phyloP scores from a whole-genome alignment of 92 coral and sea anemone genomes.

The Heteractis magnifica region DNA sequence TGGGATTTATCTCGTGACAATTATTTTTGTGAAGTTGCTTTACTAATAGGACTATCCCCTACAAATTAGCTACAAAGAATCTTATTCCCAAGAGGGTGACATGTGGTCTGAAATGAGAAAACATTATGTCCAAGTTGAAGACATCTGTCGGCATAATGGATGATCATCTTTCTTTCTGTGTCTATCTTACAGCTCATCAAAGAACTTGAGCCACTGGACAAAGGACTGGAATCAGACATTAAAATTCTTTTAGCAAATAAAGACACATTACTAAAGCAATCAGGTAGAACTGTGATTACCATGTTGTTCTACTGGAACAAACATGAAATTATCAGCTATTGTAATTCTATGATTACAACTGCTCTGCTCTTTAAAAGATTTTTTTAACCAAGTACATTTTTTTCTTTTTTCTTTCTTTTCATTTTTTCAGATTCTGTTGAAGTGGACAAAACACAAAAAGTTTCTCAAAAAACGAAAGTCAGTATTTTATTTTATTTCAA shows the following conservation, averaged over 20 bases:
- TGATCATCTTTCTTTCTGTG: background rate
- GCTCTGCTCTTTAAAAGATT: background rate
- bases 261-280: background rate
- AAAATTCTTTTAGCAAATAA: slow-evolving; percentile 59
- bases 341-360: background rate
- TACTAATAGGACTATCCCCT: too few species aligned
- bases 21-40: too few species aligned
- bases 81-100: too few species aligned
- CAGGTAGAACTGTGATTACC: slow-evolving; percentile 20
- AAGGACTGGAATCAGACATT: slow-evolving; percentile 65
- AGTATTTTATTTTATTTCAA: background rate
- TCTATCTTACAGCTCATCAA: slow-evolving; percentile 62
- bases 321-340: too few species aligned
- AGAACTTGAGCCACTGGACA: slow-evolving; percentile 88
- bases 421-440: background rate
- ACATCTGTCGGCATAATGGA: background rate
- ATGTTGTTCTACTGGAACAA: too few species aligned
- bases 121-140: too few species aligned
- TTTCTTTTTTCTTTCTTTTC: background rate
- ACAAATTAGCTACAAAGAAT: too few species aligned
- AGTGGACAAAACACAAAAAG: background rate
- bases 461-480: background rate
- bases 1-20: background rate
- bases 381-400: too few species aligned
- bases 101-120: too few species aligned